Base-by-base conservation (phyloP, 2,888 invertebrate species). In the Folsomia candida region DNA sequence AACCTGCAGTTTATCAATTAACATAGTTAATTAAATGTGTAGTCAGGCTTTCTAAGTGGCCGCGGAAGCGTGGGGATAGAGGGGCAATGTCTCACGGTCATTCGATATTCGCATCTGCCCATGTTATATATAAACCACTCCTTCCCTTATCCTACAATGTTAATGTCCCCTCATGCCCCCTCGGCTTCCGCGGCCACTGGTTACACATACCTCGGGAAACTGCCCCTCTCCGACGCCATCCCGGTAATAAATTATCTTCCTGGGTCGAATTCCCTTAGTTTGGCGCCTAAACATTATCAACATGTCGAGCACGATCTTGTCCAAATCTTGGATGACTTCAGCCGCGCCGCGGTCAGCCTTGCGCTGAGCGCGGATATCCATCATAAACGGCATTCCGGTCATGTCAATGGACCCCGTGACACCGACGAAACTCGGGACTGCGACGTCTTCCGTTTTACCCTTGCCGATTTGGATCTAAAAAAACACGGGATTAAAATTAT, bases 181-280 rank as follows among this genome's bases (percentile, higher is more conserved):
- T n/a, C n/a, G n/a, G n/a, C n/a, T n/a, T n/a, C n/a, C n/a, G n/a
- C n/a, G n/a, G n/a, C n/a, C n/a, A n/a, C n/a, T n/a, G n/a, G n/a
- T n/a, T n/a, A n/a, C n/a, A n/a, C n/a, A n/a, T n/a, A 72, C 76
- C 57, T 77, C 73, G 2, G 60, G 65, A 76, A 83, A 83, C 74
- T 83, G 82, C 2, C 82, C 82, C 70, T 83, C 82, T 20, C 81
- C 81, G n/a, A 83, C 83, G 0, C 83, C 83, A 76, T 83, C 83
- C 0, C 83, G 78, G 71, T 80, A 83, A 74, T 82, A 82, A 24
- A 83, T 79, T 9, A 83, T 82, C 20, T 80, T 80, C 6, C 75
- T 62, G 0, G 83, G 83, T 3, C 47, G 24, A 29, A 80, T 78
- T 2, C 72, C 61, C 1, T 70, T 68, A 3, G 67, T 76, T 18